Evolutionary conservation across 2,113 vertebrate species (phyloP).

Genomic region (Osmerus mordax): DNA sequence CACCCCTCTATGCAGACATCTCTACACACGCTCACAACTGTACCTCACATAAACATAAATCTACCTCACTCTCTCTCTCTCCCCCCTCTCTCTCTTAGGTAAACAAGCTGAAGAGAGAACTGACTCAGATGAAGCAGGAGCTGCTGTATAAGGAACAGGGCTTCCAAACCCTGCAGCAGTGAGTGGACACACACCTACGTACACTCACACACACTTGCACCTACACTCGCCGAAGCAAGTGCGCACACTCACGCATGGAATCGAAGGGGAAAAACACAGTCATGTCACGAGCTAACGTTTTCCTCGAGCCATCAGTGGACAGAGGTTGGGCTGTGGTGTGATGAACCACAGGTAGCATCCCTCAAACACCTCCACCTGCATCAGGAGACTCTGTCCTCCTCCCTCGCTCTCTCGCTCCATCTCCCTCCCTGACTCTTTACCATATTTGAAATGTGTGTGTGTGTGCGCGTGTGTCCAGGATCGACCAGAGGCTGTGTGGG

Average conservation of each 20-base stretch:
- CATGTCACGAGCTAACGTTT: too few species aligned
- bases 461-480: slow-evolving; percentile 57
- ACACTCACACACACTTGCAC: background rate
- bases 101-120: slow-evolving; percentile 82
- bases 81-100: slow-evolving; percentile 59
- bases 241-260: accelerated
- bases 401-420: too few species aligned
- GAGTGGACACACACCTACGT: slow-evolving; percentile 42
- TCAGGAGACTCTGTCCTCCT: too few species aligned
- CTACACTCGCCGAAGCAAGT: background rate
- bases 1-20: background rate
- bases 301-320: too few species aligned
- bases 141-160: slow-evolving; percentile 83
- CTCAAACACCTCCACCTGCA: too few species aligned
- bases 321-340: too few species aligned
- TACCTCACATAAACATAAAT: too few species aligned
- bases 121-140: slow-evolving; percentile 85
- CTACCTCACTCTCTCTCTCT: background rate
- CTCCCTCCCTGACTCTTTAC: background rate
- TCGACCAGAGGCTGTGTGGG: slow-evolving; percentile 85
- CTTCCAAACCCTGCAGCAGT: slow-evolving; percentile 83
- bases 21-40: too few species aligned
- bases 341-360: too few species aligned
- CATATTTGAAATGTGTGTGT: background rate
- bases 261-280: too few species aligned